phyloP scores from a whole-genome alignment of 2,888 invertebrate species.

The Scaptomyza caliginosa region DNA sequence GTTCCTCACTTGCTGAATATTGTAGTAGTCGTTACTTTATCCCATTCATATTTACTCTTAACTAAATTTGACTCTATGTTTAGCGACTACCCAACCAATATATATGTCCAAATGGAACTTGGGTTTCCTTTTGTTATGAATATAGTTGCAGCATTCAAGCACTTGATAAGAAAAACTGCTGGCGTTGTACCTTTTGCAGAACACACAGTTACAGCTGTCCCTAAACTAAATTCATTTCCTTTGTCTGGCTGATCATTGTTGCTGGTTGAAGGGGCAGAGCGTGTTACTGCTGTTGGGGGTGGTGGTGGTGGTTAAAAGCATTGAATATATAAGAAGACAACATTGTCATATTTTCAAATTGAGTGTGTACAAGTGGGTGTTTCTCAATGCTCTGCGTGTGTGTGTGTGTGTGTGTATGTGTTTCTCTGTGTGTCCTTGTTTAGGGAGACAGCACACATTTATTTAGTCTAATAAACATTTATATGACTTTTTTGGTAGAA shows the following conservation, averaged over 20 bases:
- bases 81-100: conserved; percentile 17
- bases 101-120: conserved; percentile 9
- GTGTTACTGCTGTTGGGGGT: no score
- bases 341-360: conserved; percentile 78
- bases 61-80: background rate
- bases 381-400: conserved; percentile 2
- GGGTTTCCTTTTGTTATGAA: conserved; percentile 25
- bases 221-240: conserved; percentile 45
- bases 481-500: conserved; percentile 65
- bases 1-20: background rate
- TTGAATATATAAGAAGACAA: conserved; percentile 71
- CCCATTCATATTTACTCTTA: background rate
- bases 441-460: conserved; percentile 48
- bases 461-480: conserved; percentile 76
- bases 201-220: conserved; percentile 37
- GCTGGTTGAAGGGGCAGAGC: conserved; percentile 21
- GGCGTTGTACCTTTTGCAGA: conserved; percentile 64
- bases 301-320: conserved; percentile 68
- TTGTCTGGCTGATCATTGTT: conserved; percentile 38
- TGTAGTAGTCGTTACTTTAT: background rate
- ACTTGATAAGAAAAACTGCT: conserved; percentile 65
- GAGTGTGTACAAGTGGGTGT: conserved; percentile 66
- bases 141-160: conserved; percentile 18
- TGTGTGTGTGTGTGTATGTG: background rate
- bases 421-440: background rate